These are phyloP conservation scores for Phaonia tiefii DNA, from an alignment of 2,888 invertebrate species.

Conservation along the genomic window DNA sequence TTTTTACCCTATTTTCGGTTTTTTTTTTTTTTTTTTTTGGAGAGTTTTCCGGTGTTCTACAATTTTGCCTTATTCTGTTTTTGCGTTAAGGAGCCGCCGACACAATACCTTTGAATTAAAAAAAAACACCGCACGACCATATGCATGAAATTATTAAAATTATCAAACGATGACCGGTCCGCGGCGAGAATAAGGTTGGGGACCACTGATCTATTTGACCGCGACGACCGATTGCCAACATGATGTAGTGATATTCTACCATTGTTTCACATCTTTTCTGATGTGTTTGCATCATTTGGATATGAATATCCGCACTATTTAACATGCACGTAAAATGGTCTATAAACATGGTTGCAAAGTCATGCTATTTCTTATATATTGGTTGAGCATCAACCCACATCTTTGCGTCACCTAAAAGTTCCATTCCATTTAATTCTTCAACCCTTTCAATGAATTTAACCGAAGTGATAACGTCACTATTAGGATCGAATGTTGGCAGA, in stretches of 20 bases:
- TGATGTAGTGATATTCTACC: constrained; percentile 53
- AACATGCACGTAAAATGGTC: constrained; percentile 47
- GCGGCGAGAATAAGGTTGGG: too few species aligned
- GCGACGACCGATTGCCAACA: constrained; percentile 57
- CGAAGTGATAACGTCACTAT: constrained; percentile 33
- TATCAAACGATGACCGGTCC: too few species aligned
- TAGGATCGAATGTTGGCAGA: constrained; percentile 52
- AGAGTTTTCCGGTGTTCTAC: too few species aligned
- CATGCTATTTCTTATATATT: constrained; percentile 40
- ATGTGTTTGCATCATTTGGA: constrained; percentile 57
- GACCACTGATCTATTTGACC: too few species aligned
- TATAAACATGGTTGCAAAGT: constrained; percentile 44
- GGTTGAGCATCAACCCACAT: constrained; percentile 58
- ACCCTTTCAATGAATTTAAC: constrained; percentile 54
- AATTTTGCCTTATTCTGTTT: too few species aligned
- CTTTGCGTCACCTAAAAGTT: constrained; percentile 51
- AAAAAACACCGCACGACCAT: too few species aligned
- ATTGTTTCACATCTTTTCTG: constrained; percentile 31
- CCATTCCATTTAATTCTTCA: constrained; percentile 40
- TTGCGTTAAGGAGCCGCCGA: too few species aligned
- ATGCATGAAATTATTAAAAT: too few species aligned
- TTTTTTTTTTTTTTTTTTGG: too few species aligned
- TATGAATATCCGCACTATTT: constrained; percentile 56
- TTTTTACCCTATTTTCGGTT: too few species aligned
- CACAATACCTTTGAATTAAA: too few species aligned